Evolutionary conservation across 2,113 vertebrate species (phyloP).

Genomic region (Narcine bancroftii): DNA sequence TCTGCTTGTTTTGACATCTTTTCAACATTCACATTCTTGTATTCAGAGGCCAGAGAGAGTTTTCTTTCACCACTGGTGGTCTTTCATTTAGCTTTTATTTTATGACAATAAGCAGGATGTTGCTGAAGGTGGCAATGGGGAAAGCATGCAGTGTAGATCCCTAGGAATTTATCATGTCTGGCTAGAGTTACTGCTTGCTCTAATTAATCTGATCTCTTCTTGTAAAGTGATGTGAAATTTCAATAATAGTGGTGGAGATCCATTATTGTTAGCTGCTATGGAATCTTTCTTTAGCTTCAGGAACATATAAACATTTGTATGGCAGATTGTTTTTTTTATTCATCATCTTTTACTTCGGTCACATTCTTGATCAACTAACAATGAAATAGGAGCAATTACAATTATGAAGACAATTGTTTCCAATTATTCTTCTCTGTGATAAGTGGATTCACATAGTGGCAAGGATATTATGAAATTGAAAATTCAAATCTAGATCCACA

Average conservation of each 20-base stretch:
- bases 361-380: not conserved
- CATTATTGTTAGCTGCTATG: not conserved
- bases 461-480: not conserved
- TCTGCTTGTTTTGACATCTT: not conserved
- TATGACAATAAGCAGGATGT: not conserved
- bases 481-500: constrained; percentile 8
- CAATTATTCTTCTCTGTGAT: not conserved
- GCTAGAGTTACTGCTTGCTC: not conserved
- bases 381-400: not conserved
- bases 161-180: no score
- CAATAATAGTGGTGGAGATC: not conserved
- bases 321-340: no score
- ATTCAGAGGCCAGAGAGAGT: not conserved
- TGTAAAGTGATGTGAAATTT: not conserved
- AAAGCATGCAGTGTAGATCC: not conserved
- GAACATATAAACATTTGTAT: not conserved
- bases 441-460: not conserved
- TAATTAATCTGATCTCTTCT: not conserved
- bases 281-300: not conserved
- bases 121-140: not conserved
- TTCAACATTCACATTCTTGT: not conserved
- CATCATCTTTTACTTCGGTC: not conserved
- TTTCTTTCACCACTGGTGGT: not conserved
- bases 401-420: not conserved
- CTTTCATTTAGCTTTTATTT: not conserved